Evolutionary conservation across 1,140 invertebrate species (phyloP).

Genomic region (Hirudo medicinalis): DNA sequence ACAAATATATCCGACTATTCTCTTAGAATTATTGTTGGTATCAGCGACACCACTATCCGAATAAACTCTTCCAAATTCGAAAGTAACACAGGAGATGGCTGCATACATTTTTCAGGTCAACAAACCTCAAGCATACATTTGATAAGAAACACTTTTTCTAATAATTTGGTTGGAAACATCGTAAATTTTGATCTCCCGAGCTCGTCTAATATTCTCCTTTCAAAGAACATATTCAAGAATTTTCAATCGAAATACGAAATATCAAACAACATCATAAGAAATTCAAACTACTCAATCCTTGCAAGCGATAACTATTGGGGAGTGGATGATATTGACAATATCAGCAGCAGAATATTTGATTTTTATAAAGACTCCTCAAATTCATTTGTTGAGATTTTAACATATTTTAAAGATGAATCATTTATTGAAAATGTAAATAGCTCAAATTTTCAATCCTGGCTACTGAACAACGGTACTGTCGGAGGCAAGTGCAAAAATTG

Average conservation of each 20-base stretch:
- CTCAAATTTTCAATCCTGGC: not conserved
- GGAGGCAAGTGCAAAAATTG: not conserved
- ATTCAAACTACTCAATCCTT: not conserved
- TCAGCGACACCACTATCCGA: too few relatives aligned
- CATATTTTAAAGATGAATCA: not conserved
- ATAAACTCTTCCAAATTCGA: too few relatives aligned
- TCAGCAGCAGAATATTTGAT: not conserved
- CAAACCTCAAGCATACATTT: too few relatives aligned
- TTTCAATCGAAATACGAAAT: not conserved
- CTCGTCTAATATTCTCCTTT: not conserved
- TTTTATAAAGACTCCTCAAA: not conserved
- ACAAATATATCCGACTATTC: too few relatives aligned
- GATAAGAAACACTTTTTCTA: not conserved
- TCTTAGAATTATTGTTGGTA: too few relatives aligned
- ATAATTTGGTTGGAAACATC: not conserved
- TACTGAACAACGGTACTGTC: not conserved
- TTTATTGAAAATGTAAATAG: not conserved
- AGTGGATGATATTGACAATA: not conserved
- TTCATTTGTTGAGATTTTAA: not conserved
- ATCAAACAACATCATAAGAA: not conserved
- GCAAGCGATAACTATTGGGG: slow-evolving; percentile 6
- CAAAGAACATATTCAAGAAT: not conserved
- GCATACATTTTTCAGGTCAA: too few relatives aligned
- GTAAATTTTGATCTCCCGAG: not conserved
- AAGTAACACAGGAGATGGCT: too few relatives aligned